Evolutionary conservation across 2,888 invertebrate genomes (phyloP), one percentile per base, ranked within the genome.

Genomic region (Drosophila kambysellisi): DNA sequence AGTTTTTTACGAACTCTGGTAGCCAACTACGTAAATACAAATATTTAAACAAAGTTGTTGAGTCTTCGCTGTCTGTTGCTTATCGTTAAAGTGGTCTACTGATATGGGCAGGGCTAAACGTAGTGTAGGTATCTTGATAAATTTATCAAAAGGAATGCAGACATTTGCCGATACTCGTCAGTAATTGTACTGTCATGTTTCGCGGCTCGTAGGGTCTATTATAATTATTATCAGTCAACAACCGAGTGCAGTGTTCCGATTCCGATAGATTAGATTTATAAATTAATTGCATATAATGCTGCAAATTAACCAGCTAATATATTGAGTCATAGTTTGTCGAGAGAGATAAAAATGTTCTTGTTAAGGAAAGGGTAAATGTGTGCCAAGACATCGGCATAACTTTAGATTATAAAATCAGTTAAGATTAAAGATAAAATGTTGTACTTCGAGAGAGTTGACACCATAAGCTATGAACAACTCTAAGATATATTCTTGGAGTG

Each of bases 181-280:
- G 79, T 69, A 64, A 80, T 78, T 79, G 74, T 63, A 60, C 76
- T 76, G 88, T 74, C 83, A 71, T 54, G 25, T 51, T 60, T 50
- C 68, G 66, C 59, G 62, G 54, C 50, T 54, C 29, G 17, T 46
- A 60, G 59, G 59, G 65, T 37, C 17, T 35, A 66, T 63, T 57
- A 51, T 39, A 8, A n/a, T 29, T 53, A 25, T 25, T 62, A 74
- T 59, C 79, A 64, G 67, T 57, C 69, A 69, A 48, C 29, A 46
- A 59, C 78, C 64, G 61, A 58, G 53, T 57, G 29, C 52, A 60
- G 48, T 58, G 32, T 56, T 43, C 6, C 25, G 54, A 29, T 25
- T 43, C n/a, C 37, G 30, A 50, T 50, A 25, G 52, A 60, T 74
- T 62, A 32, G 50, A 51, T 65, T 17, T 51, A 51, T 29, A 41